Evolutionary conservation across 1,140 invertebrate species (phyloP), one percentile per base, ranked within the genome.

Genomic region (Achroia grisella): DNA sequence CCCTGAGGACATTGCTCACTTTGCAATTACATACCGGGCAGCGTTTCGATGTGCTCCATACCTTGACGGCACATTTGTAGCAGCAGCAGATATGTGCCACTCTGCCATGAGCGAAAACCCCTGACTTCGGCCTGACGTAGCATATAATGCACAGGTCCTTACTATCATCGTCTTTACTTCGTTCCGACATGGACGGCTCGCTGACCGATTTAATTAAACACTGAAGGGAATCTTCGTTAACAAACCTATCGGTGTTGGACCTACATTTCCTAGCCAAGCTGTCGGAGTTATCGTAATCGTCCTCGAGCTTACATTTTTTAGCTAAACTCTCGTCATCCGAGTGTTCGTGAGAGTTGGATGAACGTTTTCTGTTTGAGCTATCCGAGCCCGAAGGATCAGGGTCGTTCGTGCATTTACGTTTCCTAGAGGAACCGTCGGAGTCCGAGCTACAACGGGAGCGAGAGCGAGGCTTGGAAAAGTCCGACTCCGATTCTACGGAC

Each of bases 11-110:
- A 58, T 91, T 90, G 30, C 86, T 89, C 8, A 91, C 88, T 85
- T 88, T 89, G 33, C 89, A 75, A 52, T 91, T 90, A 60, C 91
- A 93, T 33, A 91, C 83, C 1, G 91, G 91, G 71, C 91, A 93
- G 15, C 88, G 74, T 56, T 88, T 89, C 1, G 87, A 87, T 10
- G 79, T 88, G 23, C 74, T 82, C 89, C 90, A 91, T 6, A 89
- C 87, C 68, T 89, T 88, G 27, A 89, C 76, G 0, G 90, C 89
- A 61, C 91, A 93, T 45, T 86, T 88, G 60, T 92, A 93, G 67
- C 91, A 93, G 52, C 90, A 91, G 62, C 89, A 91, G 27, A 90
- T 88, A 53, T 93, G 91, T 0, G 85, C 88, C 32, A 88, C 88
- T 8, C 86, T 86, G 0, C 89, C 89, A 57, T 93, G 91, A 1